These are phyloP conservation scores for Pelodytes ibericus DNA, from an alignment of 2,797 vertebrate species.

Conservation along the genomic window DNA sequence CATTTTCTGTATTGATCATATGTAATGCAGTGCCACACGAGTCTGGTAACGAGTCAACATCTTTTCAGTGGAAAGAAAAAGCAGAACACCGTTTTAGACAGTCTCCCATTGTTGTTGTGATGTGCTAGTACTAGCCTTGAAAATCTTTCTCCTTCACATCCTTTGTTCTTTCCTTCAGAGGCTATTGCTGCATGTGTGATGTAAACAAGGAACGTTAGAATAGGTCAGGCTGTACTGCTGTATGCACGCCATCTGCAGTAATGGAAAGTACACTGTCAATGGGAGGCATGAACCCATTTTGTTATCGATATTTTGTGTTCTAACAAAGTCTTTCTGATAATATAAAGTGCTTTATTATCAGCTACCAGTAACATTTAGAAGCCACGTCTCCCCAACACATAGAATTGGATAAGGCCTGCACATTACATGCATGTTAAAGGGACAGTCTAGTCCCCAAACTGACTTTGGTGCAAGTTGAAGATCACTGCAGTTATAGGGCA, in stretches of 20 bases:
- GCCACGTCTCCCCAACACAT: too few species aligned
- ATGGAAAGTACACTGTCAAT: background rate
- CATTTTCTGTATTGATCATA: background rate
- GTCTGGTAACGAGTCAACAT: background rate
- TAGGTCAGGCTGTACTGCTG: background rate
- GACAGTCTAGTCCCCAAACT: too few species aligned
- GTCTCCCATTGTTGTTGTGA: background rate
- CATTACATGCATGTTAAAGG: too few species aligned
- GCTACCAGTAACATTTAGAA: too few species aligned
- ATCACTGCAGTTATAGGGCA: too few species aligned
- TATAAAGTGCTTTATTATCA: too few species aligned
- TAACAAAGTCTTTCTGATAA: too few species aligned
- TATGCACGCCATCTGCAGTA: background rate
- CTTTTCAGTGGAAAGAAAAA: background rate
- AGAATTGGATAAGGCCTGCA: too few species aligned
- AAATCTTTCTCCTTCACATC: background rate
- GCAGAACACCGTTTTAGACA: background rate
- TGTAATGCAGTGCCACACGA: background rate
- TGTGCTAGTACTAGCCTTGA: slow-evolving; percentile 22
- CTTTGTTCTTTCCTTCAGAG: background rate
- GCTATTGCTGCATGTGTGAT: background rate
- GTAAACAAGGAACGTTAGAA: background rate
- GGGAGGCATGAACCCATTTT: too few species aligned
- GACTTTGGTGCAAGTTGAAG: too few species aligned
- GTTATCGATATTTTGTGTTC: too few species aligned